Percentiles rank a stretch among this genome's conserved stretches.
phyloP scores from a whole-genome alignment of 2,888 invertebrate genomes.

The Masnerella sp. region DNA sequence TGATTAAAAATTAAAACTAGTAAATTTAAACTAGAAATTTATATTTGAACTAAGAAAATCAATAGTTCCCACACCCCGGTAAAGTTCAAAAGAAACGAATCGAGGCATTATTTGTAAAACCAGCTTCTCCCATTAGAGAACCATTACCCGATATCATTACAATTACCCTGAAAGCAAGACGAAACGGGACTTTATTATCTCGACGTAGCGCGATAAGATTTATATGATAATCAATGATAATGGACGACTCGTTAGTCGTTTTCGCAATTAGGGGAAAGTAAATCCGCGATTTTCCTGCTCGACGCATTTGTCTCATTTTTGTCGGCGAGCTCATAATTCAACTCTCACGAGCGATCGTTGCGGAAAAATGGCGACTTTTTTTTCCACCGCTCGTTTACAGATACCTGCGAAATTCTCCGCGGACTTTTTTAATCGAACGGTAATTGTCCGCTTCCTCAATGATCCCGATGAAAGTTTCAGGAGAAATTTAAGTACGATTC shows the following conservation, averaged over 20 bases:
- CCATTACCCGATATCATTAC: background rate
- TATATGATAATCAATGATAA: slow-evolving; percentile 47
- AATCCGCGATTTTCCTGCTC: slow-evolving; percentile 33
- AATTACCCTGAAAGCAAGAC: background rate
- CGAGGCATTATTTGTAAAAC: too few species aligned
- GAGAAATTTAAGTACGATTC: slow-evolving; percentile 48
- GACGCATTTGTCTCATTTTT: slow-evolving; percentile 43
- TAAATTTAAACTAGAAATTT: too few species aligned
- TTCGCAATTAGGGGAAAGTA: slow-evolving; percentile 53
- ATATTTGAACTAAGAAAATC: too few species aligned
- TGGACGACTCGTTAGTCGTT: slow-evolving; percentile 34
- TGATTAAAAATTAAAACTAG: too few species aligned
- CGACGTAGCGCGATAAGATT: slow-evolving; percentile 16
- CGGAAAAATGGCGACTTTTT: slow-evolving; percentile 40
- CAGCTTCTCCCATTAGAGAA: too few species aligned
- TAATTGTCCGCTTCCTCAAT: slow-evolving; percentile 53
- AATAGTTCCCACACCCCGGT: too few species aligned
- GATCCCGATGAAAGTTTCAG: slow-evolving; percentile 40
- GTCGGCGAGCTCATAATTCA: slow-evolving; percentile 38
- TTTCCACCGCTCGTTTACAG: slow-evolving; percentile 19
- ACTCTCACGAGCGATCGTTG: slow-evolving; percentile 39
- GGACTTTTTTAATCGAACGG: slow-evolving; percentile 28
- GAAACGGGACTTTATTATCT: slow-evolving; percentile 19
- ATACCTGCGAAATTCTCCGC: slow-evolving; percentile 30
- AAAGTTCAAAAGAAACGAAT: background rate